Evolutionary conservation across 2,888 invertebrate species (phyloP).

Genomic region (Drosophila koepferae): DNA sequence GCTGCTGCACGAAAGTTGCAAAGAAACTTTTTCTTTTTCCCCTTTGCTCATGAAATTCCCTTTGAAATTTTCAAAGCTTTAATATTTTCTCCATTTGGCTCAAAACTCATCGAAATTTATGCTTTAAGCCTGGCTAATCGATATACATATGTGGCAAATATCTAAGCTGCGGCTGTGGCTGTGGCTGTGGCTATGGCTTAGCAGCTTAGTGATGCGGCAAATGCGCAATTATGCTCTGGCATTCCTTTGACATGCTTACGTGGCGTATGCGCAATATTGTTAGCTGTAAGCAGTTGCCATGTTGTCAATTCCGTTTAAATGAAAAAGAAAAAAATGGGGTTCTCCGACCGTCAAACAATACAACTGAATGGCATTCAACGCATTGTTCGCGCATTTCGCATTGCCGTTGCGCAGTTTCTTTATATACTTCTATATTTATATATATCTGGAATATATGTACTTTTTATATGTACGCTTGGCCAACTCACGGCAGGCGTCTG

Average conservation of each 20-base stretch:
- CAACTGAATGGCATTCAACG: slow-evolving; percentile 26
- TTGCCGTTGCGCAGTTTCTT: slow-evolving; percentile 54
- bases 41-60: not conserved
- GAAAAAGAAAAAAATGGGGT: not conserved
- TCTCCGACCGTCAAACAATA: slow-evolving; percentile 43
- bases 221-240: slow-evolving; percentile 66
- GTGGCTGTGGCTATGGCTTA: slow-evolving; percentile 37
- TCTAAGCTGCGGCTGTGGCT: slow-evolving; percentile 22
- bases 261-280: slow-evolving; percentile 70
- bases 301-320: slow-evolving; percentile 33
- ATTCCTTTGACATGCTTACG: slow-evolving; percentile 46
- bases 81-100: not conserved
- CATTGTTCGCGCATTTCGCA: slow-evolving; percentile 54
- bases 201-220: slow-evolving; percentile 56
- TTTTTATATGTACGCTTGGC: slow-evolving; percentile 12
- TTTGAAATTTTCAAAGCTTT: not conserved
- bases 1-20: not conserved
- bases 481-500: slow-evolving; percentile 46
- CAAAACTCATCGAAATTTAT: not conserved
- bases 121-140: slow-evolving; percentile 51
- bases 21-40: not conserved
- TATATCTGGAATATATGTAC: not conserved
- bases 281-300: slow-evolving; percentile 11
- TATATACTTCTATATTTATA: slow-evolving; percentile 13
- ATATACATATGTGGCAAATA: slow-evolving; percentile 41